Percentiles rank a stretch among this genome's conserved stretches.
phyloP scores from a whole-genome alignment of 2,113 vertebrate genomes.

The Rhea americana region DNA sequence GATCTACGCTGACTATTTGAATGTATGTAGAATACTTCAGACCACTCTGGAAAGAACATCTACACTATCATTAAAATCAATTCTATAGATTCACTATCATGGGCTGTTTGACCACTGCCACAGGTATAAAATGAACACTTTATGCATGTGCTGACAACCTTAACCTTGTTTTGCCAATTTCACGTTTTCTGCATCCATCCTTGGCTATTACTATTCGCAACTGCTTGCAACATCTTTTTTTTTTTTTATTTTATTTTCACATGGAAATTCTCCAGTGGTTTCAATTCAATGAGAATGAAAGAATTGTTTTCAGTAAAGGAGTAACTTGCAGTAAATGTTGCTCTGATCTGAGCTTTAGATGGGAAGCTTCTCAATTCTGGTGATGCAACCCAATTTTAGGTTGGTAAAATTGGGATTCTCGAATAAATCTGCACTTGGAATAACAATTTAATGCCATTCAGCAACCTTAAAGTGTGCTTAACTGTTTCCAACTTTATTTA shows the following conservation, averaged over 20 bases:
- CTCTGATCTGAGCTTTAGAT: not conserved
- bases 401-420: not conserved
- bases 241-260: not conserved
- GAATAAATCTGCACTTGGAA: not conserved
- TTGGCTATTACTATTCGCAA: slow-evolving; percentile 14
- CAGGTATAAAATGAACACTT: not conserved
- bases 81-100: not conserved
- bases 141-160: slow-evolving; percentile 68
- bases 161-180: slow-evolving; percentile 56
- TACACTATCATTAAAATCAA: not conserved
- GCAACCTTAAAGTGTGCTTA: not conserved
- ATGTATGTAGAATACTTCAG: not conserved
- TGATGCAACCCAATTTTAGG: not conserved
- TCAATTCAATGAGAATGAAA: not conserved
- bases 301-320: not conserved
- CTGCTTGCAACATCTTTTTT: slow-evolving; percentile 11
- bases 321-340: not conserved
- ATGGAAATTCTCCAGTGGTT: not conserved
- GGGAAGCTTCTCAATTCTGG: not conserved
- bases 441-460: not conserved
- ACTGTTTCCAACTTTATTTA: not conserved
- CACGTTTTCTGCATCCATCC: slow-evolving; percentile 48
- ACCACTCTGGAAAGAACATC: not conserved
- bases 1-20: not conserved
- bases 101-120: not conserved